Evolutionary conservation across 2,113 vertebrate genomes (phyloP).

Genomic region (Bungarus multicinctus): DNA sequence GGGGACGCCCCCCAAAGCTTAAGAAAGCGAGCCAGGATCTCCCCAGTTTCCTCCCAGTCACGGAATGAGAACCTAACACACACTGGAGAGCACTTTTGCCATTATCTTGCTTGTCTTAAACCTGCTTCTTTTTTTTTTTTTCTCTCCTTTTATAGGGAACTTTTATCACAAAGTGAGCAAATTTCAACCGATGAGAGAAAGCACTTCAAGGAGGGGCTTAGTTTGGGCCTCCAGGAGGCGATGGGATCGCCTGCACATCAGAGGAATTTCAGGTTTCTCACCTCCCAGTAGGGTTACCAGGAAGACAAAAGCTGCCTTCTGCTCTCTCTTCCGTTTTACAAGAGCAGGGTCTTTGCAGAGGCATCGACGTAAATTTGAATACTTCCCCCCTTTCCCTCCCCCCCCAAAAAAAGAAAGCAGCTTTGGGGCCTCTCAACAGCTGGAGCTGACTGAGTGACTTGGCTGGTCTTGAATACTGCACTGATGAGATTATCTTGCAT

Average conservation of each 20-base stretch:
- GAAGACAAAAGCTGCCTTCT: constrained; percentile 26
- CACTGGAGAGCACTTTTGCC: not conserved
- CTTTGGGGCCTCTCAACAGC: not conserved
- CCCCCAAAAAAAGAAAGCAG: not conserved
- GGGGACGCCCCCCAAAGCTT: not conserved
- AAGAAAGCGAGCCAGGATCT: not conserved
- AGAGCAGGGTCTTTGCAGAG: constrained; percentile 18
- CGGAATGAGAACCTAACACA: not conserved
- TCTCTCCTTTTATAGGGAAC: not conserved
- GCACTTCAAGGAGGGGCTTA: not conserved
- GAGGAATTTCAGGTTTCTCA: not conserved
- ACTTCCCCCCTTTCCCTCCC: accelerated
- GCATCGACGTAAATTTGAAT: constrained; percentile 31
- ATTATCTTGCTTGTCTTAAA: not conserved
- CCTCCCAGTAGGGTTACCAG: not conserved
- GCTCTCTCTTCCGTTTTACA: not conserved
- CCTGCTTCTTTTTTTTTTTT: not conserved
- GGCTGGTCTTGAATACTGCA: not conserved
- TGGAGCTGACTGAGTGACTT: not conserved
- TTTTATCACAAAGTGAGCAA: not conserved
- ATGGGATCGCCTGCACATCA: not conserved
- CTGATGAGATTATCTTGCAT: not conserved
- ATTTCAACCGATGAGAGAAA: not conserved
- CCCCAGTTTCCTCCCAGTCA: not conserved
- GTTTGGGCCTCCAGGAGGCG: not conserved